Conservation (phyloP, 2,797 vertebrate species). For the Anniella stebbinsi region DNA sequence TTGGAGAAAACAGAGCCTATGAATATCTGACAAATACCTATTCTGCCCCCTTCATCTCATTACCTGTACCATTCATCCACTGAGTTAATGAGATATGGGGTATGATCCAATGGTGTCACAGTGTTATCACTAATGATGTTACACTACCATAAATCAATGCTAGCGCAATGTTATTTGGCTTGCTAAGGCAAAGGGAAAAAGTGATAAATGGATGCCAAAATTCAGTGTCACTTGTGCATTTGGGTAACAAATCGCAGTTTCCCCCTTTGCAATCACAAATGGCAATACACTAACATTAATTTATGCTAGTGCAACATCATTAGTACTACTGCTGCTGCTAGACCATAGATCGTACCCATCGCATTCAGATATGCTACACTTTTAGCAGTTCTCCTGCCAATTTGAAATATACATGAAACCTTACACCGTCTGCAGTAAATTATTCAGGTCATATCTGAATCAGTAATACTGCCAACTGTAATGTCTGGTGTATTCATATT, state of each 20-base stretch:
- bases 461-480: constrained; percentile 68
- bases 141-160: too few species aligned
- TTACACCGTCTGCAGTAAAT: constrained; percentile 13
- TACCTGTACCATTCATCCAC: background rate
- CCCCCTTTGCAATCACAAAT: too few species aligned
- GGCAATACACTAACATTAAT: too few species aligned
- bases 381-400: background rate
- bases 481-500: constrained; percentile 70
- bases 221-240: too few species aligned
- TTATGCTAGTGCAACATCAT: too few species aligned
- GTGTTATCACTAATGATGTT: too few species aligned
- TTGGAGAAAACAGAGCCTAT: background rate
- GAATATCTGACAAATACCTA: background rate
- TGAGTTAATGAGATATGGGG: background rate
- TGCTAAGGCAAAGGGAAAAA: too few species aligned
- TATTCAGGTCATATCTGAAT: constrained; percentile 50
- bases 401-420: background rate
- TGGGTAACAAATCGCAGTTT: too few species aligned
- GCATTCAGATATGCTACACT: background rate
- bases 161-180: too few species aligned
- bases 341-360: background rate
- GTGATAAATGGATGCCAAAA: too few species aligned
- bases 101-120: too few species aligned
- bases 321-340: too few species aligned
- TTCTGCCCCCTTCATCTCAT: background rate